Percentiles rank a stretch among this genome's conserved stretches.
Conservation (phyloP, 1,140 invertebrate species). For the Aphis gossypii region DNA sequence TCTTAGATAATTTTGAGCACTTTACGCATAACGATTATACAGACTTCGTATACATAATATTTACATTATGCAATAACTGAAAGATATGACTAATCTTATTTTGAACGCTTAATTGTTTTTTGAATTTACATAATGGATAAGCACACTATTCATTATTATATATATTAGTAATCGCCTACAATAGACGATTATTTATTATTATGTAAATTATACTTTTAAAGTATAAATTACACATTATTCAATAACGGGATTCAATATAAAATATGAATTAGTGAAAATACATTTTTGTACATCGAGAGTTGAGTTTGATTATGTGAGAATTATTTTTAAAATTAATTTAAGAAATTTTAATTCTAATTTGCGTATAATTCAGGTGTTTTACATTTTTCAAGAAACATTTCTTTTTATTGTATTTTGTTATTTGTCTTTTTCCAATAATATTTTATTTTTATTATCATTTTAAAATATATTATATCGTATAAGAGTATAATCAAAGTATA, state of each 20-base stretch:
- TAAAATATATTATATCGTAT: not conserved
- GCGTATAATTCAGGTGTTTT: not conserved
- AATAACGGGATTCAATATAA: not conserved
- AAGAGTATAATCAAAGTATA: not conserved
- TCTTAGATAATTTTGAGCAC: not conserved
- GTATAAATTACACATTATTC: not conserved
- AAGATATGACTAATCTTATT: not conserved
- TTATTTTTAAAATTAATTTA: not conserved
- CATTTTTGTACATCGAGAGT: not conserved
- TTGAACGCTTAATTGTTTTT: constrained; percentile 3
- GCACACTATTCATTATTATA: not conserved
- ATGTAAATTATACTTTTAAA: not conserved
- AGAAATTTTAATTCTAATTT: not conserved
- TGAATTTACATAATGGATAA: not conserved
- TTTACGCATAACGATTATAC: not conserved
- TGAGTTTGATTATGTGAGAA: not conserved
- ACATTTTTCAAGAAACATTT: not conserved
- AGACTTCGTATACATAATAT: not conserved
- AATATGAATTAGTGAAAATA: not conserved
- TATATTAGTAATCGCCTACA: not conserved
- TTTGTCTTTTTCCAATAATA: too few relatives aligned
- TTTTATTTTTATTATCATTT: not conserved
- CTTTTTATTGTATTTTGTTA: not conserved
- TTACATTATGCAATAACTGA: not conserved
- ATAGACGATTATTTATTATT: not conserved